phyloP scores from a whole-genome alignment of 2,113 vertebrate species.

The Vidua macroura region DNA sequence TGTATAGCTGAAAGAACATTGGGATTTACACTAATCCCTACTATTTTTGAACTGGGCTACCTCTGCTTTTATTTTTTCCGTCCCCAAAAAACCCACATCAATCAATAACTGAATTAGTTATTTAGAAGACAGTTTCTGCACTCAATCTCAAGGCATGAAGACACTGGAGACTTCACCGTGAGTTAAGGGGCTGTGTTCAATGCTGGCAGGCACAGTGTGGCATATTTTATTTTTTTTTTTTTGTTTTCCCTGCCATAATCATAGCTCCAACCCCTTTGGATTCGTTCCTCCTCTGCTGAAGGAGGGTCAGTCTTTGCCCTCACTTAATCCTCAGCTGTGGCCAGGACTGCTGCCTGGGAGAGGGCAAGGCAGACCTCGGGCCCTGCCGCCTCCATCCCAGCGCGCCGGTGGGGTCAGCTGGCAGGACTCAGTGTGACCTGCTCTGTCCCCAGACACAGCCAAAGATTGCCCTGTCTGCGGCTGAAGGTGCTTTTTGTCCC shows the following conservation, averaged over 20 bases:
- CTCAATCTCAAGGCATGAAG: constrained; percentile 66
- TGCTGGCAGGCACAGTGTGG: constrained; percentile 77
- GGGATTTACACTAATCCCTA: constrained; percentile 65
- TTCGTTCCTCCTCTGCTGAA: not conserved
- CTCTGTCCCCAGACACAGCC: not conserved
- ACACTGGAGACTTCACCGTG: constrained; percentile 61
- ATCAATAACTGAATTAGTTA: constrained; percentile 52
- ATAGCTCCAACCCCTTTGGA: not conserved
- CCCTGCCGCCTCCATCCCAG: not conserved
- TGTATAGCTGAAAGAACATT: constrained; percentile 74
- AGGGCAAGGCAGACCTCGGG: not conserved
- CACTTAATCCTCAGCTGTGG: constrained; percentile 2
- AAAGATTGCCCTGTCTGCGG: not conserved
- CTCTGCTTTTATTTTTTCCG: not conserved
- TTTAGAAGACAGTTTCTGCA: constrained; percentile 55
- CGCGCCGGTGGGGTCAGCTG: fast-evolving
- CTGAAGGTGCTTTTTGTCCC: not conserved
- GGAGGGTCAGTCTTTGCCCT: constrained; percentile 5
- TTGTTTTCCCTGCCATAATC: constrained; percentile 64
- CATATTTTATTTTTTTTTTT: not conserved
- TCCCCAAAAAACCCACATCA: constrained; percentile 42
- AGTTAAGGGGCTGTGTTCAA: constrained; percentile 55
- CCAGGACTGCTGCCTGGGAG: not conserved
- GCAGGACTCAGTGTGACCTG: fast-evolving
- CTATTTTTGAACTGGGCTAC: constrained; percentile 59